Base-by-base conservation (phyloP, 2,113 vertebrate species). In the Gavia stellata region DNA sequence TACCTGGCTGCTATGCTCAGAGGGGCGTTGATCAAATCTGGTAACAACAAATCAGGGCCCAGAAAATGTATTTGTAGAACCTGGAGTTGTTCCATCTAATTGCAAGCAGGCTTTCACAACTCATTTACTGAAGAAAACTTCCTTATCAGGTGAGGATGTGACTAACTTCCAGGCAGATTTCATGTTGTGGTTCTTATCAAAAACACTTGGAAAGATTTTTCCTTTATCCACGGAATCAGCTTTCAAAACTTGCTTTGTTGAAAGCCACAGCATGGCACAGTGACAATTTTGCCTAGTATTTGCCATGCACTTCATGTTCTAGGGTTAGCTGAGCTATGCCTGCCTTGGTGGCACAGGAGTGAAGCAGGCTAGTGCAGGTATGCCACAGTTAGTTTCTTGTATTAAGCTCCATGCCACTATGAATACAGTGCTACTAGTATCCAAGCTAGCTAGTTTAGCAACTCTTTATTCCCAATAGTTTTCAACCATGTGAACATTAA, bases 141-240 rank as follows among this genome's bases (percentile, higher is more conserved):
- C 85, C 89, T 95, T 95, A 96, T 96, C 95, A 97, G 96, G 96
- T 97, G 91, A 97, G 87, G 91, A 95, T 95, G 78, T 96, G 81
- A 91, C 89, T 91, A 96, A 94, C 93, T 96, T 97, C 94, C 91
- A 95, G 62, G 12, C 94, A 94, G 84, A 96, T 83, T 94, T 91
- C 87, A 83, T 25, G 62, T 20, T 88, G 44, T 49, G 87, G 29
- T 90, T 95, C 91, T 93, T 95, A 95, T 86, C 81, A 80, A 91
- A 91, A 94, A 82, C 84, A 91, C 78, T 80, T 92, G 49, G 91
- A 86, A 63, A 33, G 21, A 47, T 52, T 70, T 86, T 92, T 85
- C n/a, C n/a, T 95, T 94, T 72, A 95, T 65, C 81, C 52, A 42
- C 10, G 28, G 28, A 84, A 81, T 75, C 36, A 65, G 36, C 52